These are phyloP conservation scores for Drosophila quinaria DNA, from an alignment of 2,888 invertebrate species.

Conservation along the genomic window DNA sequence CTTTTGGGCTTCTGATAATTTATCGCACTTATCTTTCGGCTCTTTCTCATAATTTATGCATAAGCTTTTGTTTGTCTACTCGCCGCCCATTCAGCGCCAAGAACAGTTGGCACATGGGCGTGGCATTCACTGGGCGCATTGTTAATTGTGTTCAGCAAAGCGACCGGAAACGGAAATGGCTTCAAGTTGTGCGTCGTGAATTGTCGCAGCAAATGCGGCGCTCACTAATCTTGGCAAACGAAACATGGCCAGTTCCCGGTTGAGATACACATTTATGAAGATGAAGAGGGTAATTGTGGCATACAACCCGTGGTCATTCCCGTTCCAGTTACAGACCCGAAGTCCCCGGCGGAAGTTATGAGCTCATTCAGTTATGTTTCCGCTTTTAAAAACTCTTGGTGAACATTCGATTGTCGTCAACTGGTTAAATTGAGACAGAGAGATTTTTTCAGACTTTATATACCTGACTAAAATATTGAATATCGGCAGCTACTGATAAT, in stretches of 20 bases:
- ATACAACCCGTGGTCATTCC: background rate
- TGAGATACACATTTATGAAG: slow-evolving; percentile 13
- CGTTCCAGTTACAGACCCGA: background rate
- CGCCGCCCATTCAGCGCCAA: background rate
- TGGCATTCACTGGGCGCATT: slow-evolving; percentile 35
- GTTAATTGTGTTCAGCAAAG: slow-evolving; percentile 70
- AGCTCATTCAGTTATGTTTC: slow-evolving; percentile 50
- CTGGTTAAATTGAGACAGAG: slow-evolving; percentile 34
- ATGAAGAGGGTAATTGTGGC: slow-evolving; percentile 2
- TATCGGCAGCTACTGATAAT: background rate
- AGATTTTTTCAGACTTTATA: background rate
- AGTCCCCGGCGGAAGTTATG: slow-evolving; percentile 37
- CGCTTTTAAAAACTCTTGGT: slow-evolving; percentile 39
- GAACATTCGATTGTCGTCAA: slow-evolving; percentile 22
- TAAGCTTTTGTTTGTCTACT: slow-evolving; percentile 64
- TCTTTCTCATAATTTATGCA: slow-evolving; percentile 76
- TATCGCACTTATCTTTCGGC: slow-evolving; percentile 77
- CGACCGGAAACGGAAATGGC: slow-evolving; percentile 75
- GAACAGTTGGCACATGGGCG: slow-evolving; percentile 31
- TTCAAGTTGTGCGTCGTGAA: slow-evolving; percentile 54
- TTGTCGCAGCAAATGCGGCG: slow-evolving; percentile 49
- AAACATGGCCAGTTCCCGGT: slow-evolving; percentile 27
- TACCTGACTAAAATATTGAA: no score
- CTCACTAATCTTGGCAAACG: slow-evolving; percentile 60
- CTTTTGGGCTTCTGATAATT: slow-evolving; percentile 68